These are phyloP conservation scores for Isoperla grammatica DNA, from an alignment of 2,888 invertebrate genomes.

Conservation along the genomic window DNA sequence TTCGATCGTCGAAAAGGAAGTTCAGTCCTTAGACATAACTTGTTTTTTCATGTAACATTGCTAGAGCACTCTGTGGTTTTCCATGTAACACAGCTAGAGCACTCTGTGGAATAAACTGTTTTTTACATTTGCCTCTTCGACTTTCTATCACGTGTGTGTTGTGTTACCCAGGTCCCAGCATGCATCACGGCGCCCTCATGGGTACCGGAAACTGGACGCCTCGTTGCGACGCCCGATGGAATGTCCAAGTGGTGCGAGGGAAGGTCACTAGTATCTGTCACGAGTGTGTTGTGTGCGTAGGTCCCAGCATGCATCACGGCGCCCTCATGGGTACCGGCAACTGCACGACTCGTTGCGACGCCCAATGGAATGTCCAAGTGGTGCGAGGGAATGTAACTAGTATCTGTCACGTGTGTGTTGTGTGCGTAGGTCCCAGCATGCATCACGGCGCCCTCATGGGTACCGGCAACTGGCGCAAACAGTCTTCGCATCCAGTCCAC, in stretches of 20 bases:
- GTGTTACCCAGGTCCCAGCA: slow-evolving; percentile 7
- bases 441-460: slow-evolving; percentile 31
- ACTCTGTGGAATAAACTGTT: too few species aligned
- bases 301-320: slow-evolving; percentile 28
- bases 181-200: slow-evolving; percentile 31
- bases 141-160: too few species aligned
- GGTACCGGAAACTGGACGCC: slow-evolving; percentile 29
- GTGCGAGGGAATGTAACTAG: slow-evolving; percentile 55
- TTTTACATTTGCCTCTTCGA: too few species aligned
- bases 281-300: too few species aligned
- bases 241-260: slow-evolving; percentile 66
- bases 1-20: too few species aligned
- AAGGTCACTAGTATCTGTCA: slow-evolving; percentile 83
- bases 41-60: too few species aligned
- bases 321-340: slow-evolving; percentile 29
- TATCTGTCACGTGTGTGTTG: too few species aligned
- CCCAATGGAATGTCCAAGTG: slow-evolving; percentile 51
- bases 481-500: slow-evolving; percentile 22
- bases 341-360: slow-evolving; percentile 34
- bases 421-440: slow-evolving; percentile 12
- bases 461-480: slow-evolving; percentile 28
- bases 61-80: too few species aligned
- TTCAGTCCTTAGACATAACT: too few species aligned
- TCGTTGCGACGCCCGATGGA: slow-evolving; percentile 36
- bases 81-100: too few species aligned